These are phyloP conservation scores for Perca schrenkii DNA, from an alignment of 2,113 vertebrate genomes.

Conservation along the genomic window DNA sequence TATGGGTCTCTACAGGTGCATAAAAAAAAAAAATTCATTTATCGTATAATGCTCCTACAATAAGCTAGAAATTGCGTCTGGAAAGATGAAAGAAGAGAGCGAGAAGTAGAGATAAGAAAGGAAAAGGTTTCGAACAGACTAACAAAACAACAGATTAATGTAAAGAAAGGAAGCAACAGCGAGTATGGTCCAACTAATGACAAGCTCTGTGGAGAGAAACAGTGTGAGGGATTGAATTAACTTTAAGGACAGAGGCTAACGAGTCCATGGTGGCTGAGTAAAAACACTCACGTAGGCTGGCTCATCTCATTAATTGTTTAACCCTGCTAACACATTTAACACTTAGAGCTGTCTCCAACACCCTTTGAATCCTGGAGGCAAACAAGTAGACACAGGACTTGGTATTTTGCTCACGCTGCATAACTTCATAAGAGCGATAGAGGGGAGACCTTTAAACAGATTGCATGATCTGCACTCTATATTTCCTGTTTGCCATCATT, in stretches of 20 bases:
- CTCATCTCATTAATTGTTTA: conserved; percentile 68
- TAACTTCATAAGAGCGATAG: background rate
- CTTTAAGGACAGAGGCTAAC: conserved; percentile 56
- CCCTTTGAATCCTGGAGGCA: conserved; percentile 8
- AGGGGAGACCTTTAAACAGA: conserved; percentile 58
- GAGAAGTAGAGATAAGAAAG: background rate
- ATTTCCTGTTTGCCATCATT: conserved; percentile 29
- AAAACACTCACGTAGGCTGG: conserved; percentile 40
- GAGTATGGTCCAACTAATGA: conserved; percentile 47
- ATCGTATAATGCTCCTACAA: background rate
- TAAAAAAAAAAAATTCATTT: background rate
- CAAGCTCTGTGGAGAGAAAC: conserved; percentile 34
- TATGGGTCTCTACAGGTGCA: background rate
- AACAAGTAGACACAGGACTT: conserved; percentile 1
- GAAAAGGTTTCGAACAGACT: conserved; percentile 6
- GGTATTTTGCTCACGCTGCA: conserved; percentile 8
- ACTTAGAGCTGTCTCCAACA: conserved; percentile 21
- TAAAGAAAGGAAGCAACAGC: conserved; percentile 20
- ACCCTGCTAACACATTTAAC: conserved; percentile 55
- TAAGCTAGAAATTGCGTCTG: background rate
- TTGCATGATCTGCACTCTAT: background rate
- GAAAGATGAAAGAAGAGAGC: background rate
- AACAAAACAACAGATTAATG: conserved; percentile 5
- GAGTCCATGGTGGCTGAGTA: conserved; percentile 47
- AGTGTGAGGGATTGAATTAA: conserved; percentile 51